Evolutionary conservation across 2,113 vertebrate genomes (phyloP), one percentile per base, ranked within the genome.

Genomic region (Phrynocephalus versicolor): DNA sequence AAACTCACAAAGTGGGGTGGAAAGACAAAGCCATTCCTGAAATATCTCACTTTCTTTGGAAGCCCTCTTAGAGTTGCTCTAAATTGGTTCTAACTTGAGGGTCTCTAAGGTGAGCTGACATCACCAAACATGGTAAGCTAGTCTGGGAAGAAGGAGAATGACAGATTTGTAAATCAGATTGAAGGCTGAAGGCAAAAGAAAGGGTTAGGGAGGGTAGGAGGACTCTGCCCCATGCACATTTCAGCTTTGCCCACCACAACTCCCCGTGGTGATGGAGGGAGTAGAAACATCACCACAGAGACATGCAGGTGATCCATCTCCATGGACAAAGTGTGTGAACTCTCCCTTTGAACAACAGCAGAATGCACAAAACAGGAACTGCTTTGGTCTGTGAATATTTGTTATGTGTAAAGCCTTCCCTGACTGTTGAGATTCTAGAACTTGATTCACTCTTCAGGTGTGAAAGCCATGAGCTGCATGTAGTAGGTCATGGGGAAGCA

Each of bases 151-250:
- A 55, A 77, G 67, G 9, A 15, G 33, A 67, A 57, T 2, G 33
- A 69, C 69, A 12, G 30, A 39, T n/a, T 10, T 30, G 16, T 12
- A 30, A 13, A 16, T 6, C 18, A 33, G 39, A 62, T 0, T 0
- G 1, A 80, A 51, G 27, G 30, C 12, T 55, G 30, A 82, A 33
- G 13, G 27, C 23, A 78, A n/a, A 21, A 60, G 37, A 10, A 30
- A 10, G 55, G 5, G 35, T 23, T 2, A n/a, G 58, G 33, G 9
- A 67, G 33, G 19, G 35, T 60, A 60, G 57, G 23, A 35, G 35
- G 57, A 51, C n/a, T n/a, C n/a, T n/a, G n/a, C n/a, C n/a, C n/a
- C n/a, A n/a, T n/a, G 7, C 25, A 30, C 33, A 30, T 57, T 39
- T 45, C 1, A 58, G 37, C 30, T 51, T 75, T 35, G 73, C 5